phyloP scores from a whole-genome alignment of 1,140 invertebrate species.

The Pollicipes pollicipes region DNA sequence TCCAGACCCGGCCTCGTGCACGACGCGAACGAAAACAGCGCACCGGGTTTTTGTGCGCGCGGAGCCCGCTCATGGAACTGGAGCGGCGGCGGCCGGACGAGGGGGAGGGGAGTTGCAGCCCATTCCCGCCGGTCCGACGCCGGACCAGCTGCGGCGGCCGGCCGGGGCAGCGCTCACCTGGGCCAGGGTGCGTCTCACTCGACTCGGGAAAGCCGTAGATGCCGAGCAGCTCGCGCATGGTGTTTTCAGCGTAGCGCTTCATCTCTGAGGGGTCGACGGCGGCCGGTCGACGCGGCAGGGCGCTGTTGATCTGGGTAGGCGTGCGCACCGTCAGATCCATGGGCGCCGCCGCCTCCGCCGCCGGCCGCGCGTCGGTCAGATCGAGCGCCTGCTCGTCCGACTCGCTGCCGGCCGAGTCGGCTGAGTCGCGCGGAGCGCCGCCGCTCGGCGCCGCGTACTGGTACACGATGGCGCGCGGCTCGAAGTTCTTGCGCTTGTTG shows the following conservation, averaged over 20 bases:
- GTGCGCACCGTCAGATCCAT: constrained; percentile 2
- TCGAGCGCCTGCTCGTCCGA: neutral
- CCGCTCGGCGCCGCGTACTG: neutral
- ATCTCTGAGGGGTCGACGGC: neutral
- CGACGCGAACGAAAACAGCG: neutral
- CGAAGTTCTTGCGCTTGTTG: constrained; percentile 3
- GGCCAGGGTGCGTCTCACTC: neutral
- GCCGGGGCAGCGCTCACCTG: too few relatives aligned
- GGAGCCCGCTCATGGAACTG: neutral
- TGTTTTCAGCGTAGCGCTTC: neutral
- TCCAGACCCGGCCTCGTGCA: neutral
- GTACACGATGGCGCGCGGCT: neutral
- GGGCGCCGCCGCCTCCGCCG: neutral
- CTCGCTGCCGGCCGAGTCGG: neutral
- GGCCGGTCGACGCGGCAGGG: neutral
- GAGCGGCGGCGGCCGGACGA: neutral
- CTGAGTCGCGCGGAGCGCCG: neutral
- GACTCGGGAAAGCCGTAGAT: neutral
- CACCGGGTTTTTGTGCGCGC: neutral
- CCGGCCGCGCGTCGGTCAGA: neutral
- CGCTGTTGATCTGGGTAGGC: constrained; percentile 1
- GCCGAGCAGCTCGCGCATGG: neutral
- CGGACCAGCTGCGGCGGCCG: too few relatives aligned
- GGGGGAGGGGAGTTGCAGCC: neutral
- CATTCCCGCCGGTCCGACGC: neutral